Base-by-base conservation (phyloP, 1,140 invertebrate genomes). In the Portunus trituberculatus region DNA sequence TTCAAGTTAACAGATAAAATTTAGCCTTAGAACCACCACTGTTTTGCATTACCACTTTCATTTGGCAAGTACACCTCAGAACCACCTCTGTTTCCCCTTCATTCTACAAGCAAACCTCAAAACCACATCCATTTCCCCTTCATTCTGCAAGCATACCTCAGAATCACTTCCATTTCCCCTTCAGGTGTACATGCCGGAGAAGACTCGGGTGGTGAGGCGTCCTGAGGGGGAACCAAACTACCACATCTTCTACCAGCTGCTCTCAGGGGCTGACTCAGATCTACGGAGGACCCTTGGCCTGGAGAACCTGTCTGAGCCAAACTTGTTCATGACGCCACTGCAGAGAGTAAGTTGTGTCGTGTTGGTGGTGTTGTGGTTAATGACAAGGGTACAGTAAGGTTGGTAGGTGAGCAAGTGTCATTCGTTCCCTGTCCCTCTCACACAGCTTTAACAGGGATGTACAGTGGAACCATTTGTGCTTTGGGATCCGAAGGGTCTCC, bases 221-320 rank as follows among this genome's bases (percentile, higher is more conserved):
- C 97, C 98, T 12, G 97, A 98, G 32, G 98, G 98, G 16, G 98
- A 99, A 96, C 98, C 98, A 45, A 98, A 98, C 31, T 99, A 99
- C 96, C 98, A 99, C 97, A 97, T 99, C 12, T 98, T 99, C 96
- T 98, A 99, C 92, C 97, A 98, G 89, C 97, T 99, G 32, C 97
- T 99, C 96, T 98, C 98, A 83, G 99, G 99, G 7, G 98, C 98
- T 8, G 98, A 99, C 96, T 98, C 98, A 2, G 96, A 96, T 94
- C 96, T 98, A 0, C 98, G 98, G n/a, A 98, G 98, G 96, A 98
- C 99, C 96, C 97, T 99, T 8, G 98, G 98, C 92, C 97, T 99
- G 90, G 98, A 99, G 84, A 98, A 98, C 96, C 97, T 98, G 25
- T 97, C 97, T 96, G 98, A 99, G 87, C 98, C 98, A 52, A 98